Evolutionary conservation across 2,888 invertebrate genomes (phyloP), one percentile per base, ranked within the genome.

Genomic region (Meloe dianella): DNA sequence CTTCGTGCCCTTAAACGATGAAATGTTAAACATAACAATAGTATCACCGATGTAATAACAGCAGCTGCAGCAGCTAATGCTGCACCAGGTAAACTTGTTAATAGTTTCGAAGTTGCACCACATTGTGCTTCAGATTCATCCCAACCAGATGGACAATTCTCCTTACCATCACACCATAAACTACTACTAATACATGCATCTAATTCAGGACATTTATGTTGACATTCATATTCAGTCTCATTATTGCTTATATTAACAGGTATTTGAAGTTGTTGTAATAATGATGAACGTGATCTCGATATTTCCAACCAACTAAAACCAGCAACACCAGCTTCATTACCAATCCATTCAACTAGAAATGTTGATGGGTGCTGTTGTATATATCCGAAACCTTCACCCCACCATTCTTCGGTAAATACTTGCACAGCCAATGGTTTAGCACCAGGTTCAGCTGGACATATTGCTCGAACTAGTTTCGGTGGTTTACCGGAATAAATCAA

Each of bases 341-440:
- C 88, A 22, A 92, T 88, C 80, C 91, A 92, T 75, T 92, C 91
- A 24, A 91, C 82, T 12, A 91, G 82, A 74, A 91, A 85, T 68
- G 87, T 88, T 3, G 89, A 87, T 5, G 89, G 88, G 64, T 88
- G 78, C 60, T 83, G 83, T 14, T 82, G 79, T 51, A 78, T 65
- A 24, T 77, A 77, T 1, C 75, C 76, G 64, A 67, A 71, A 47
- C 83, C 83, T 54, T 83, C 82, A 0, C 86, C 86, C 77, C 86
- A 86, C 94, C 94, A 94, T 80, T 93, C 93, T 78, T 90, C 92
- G 38, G 92, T 91, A 85, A 93, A 93, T 69, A 93, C 88, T 74
- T 93, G 93, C 69, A 94, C 88, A 1, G 90, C 89, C 69, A 89
- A 87, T 47, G 89, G 89, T 32, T 88, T 84, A 7, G 89, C 87